Conservation (phyloP, 2,113 vertebrate species). For the Glaucomys volans region DNA sequence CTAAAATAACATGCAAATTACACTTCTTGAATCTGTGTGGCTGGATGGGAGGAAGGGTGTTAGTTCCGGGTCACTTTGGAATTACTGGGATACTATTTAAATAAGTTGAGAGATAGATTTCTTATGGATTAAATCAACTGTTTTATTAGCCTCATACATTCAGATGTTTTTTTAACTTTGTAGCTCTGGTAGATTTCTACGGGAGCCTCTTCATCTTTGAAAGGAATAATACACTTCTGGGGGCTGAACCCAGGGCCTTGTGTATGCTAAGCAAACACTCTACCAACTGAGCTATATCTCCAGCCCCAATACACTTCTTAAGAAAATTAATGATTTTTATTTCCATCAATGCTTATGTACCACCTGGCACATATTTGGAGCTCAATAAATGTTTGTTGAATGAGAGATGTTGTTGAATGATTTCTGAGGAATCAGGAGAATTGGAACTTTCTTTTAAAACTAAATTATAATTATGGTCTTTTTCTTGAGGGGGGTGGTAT, state of each 20-base stretch:
- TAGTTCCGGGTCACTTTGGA: not conserved
- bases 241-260: too few species aligned
- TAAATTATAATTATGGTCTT: not conserved
- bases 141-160: not conserved
- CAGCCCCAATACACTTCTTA: not conserved
- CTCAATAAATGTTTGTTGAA: conserved; percentile 4
- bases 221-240: not conserved
- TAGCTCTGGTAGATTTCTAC: not conserved
- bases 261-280: too few species aligned
- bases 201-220: not conserved
- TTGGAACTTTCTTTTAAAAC: not conserved
- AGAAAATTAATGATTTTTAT: not conserved
- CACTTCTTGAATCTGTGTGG: not conserved
- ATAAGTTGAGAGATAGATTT: not conserved
- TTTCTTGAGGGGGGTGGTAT: not conserved
- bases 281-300: too few species aligned
- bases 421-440: not conserved
- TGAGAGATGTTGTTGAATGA: not conserved
- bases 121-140: not conserved
- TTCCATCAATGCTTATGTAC: not conserved
- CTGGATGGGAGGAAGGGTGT: not conserved
- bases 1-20: not conserved
- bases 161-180: not conserved
- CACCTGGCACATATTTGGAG: not conserved
- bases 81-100: not conserved